Percentiles rank a stretch among this genome's conserved stretches.
phyloP scores from a whole-genome alignment of 2,113 vertebrate genomes.

The Nothocercus julius region DNA sequence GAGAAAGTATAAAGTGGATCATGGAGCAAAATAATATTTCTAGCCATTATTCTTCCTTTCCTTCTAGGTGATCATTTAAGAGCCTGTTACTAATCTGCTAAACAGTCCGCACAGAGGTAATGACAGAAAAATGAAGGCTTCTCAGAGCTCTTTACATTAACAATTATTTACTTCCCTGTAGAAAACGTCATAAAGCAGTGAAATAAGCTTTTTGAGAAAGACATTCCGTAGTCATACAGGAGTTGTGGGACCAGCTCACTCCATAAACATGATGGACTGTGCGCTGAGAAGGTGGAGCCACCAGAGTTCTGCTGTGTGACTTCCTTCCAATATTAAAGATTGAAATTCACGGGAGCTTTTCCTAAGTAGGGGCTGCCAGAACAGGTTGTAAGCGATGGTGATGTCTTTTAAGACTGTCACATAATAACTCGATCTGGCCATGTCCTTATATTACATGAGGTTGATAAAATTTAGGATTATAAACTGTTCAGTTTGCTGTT shows the following conservation, averaged over 20 bases:
- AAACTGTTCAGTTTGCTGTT: neutral
- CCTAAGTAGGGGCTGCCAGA: neutral
- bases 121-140: neutral
- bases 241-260: neutral
- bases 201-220: neutral
- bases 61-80: neutral
- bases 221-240: neutral
- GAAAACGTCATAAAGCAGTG: neutral
- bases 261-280: neutral
- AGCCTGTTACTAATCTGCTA: neutral
- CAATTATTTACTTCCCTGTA: neutral
- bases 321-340: neutral
- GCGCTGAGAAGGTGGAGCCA: neutral
- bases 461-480: neutral
- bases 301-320: neutral
- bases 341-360: neutral
- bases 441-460: neutral
- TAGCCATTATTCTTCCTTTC: neutral
- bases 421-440: neutral
- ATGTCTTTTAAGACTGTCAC: neutral
- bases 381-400: neutral
- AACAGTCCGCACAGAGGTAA: accelerated
- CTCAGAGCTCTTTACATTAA: neutral
- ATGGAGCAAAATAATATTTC: neutral
- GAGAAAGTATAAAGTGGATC: neutral